These are phyloP conservation scores for Jacana jacana DNA, from an alignment of 2,113 vertebrate genomes.

Conservation along the genomic window DNA sequence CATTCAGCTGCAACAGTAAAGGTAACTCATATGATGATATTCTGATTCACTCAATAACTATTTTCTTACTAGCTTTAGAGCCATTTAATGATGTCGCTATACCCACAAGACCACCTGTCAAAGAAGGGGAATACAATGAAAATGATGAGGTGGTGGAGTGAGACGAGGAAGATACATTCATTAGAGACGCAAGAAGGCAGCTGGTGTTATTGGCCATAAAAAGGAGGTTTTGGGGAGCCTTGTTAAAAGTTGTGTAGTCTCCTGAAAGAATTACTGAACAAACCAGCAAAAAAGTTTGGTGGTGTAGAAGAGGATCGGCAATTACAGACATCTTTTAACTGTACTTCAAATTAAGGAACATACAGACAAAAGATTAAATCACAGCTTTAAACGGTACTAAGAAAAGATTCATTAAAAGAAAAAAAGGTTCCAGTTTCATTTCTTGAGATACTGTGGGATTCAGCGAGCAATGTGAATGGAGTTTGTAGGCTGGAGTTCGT, in stretches of 20 bases:
- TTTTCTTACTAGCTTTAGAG: slow-evolving; percentile 36
- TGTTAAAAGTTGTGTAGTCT: slow-evolving; percentile 46
- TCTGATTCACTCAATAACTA: neutral
- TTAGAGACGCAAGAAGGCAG: slow-evolving; percentile 28
- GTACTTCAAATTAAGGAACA: slow-evolving; percentile 23
- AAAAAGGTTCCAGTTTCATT: neutral
- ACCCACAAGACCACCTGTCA: slow-evolving; percentile 45
- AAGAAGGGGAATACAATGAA: slow-evolving; percentile 30
- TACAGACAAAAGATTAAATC: slow-evolving; percentile 25
- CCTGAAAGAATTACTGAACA: slow-evolving; percentile 11
- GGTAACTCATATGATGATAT: neutral
- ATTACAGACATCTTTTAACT: slow-evolving; percentile 27
- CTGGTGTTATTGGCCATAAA: slow-evolving; percentile 16
- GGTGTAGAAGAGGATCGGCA: neutral
- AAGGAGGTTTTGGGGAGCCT: slow-evolving; percentile 33
- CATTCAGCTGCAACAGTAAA: neutral
- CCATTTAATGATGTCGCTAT: slow-evolving; percentile 49
- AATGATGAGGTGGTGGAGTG: slow-evolving; percentile 36
- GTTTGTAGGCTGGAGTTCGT: slow-evolving; percentile 30
- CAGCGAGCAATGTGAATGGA: slow-evolving; percentile 12
- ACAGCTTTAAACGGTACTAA: slow-evolving; percentile 12
- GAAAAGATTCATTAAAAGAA: neutral
- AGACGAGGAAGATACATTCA: neutral
- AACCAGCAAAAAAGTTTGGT: slow-evolving; percentile 23
- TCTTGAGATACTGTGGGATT: neutral